A percentile compares a stretch with the other conserved stretches of the same genome.
phyloP scores from a whole-genome alignment of 2,113 vertebrate species.

The Globicephala melas region DNA sequence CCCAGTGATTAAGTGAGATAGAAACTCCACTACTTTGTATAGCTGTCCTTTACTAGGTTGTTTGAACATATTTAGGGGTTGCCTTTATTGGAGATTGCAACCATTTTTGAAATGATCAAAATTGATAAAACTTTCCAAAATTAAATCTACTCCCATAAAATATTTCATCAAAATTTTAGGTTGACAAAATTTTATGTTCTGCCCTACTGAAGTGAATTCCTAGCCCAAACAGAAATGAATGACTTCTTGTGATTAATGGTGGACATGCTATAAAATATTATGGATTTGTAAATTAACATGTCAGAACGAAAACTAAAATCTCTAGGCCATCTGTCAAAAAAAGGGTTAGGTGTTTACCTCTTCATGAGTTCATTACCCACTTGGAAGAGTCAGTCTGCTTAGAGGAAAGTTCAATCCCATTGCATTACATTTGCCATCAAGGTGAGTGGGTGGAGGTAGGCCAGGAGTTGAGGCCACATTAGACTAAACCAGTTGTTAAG shows the following conservation, averaged over 20 bases:
- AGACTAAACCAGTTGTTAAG: not conserved
- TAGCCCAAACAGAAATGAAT: not conserved
- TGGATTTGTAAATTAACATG: not conserved
- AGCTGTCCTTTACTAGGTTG: not conserved
- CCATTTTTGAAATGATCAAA: not conserved
- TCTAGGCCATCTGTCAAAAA: not conserved
- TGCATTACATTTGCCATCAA: not conserved
- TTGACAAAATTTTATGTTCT: not conserved
- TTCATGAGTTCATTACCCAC: not conserved
- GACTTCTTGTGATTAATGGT: not conserved
- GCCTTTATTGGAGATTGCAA: not conserved
- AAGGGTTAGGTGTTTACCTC: not conserved
- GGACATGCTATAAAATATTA: not conserved
- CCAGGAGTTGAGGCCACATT: not conserved
- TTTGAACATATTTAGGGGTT: not conserved
- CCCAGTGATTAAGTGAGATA: not conserved
- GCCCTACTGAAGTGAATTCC: not conserved
- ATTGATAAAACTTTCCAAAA: conserved; percentile 13
- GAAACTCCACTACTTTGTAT: not conserved
- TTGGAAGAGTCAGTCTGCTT: not conserved
- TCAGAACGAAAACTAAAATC: not conserved
- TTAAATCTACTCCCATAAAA: not conserved
- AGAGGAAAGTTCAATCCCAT: not conserved
- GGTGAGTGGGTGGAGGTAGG: not conserved
- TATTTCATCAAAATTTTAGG: not conserved